A percentile compares a stretch with the other conserved stretches of the same genome.
phyloP scores from a whole-genome alignment of 2,797 vertebrate species.

The Gambusia yucatana region DNA sequence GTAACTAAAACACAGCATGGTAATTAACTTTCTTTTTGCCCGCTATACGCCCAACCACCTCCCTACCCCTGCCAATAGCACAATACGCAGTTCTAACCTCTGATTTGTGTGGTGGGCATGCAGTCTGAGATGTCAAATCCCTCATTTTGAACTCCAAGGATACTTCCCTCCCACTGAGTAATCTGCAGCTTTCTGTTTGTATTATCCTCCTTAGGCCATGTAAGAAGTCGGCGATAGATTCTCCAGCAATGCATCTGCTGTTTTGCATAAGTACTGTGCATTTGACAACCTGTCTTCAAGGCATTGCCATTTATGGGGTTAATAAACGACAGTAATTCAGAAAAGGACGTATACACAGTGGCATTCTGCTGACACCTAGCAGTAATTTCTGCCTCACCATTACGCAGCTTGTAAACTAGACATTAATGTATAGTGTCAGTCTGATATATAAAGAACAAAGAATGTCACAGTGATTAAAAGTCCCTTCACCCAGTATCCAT shows the following conservation, averaged over 20 bases:
- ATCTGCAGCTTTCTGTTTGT: constrained; percentile 73
- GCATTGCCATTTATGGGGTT: constrained; percentile 56
- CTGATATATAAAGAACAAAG: constrained; percentile 64
- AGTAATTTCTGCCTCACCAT: constrained; percentile 62
- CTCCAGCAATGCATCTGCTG: constrained; percentile 50
- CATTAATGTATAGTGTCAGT: constrained; percentile 55
- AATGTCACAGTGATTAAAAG: constrained; percentile 62
- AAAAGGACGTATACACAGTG: constrained; percentile 34
- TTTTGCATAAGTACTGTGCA: constrained; percentile 69
- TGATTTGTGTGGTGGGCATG: constrained; percentile 40
- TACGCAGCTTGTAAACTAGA: constrained; percentile 51
- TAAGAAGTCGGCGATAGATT: constrained; percentile 62
- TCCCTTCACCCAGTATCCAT: constrained; percentile 31
- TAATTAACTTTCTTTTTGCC: constrained; percentile 19
- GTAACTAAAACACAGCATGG: constrained; percentile 19
- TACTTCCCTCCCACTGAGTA: constrained; percentile 61
- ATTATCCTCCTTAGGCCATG: constrained; percentile 65
- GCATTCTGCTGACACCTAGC: constrained; percentile 48
- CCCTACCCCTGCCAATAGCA: constrained; percentile 1
- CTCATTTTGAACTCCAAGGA: constrained; percentile 65
- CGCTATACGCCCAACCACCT: background rate
- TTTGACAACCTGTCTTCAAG: constrained; percentile 54
- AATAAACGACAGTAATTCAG: constrained; percentile 64
- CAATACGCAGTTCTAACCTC: constrained; percentile 47
- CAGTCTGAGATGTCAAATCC: constrained; percentile 53